A percentile compares a stretch with the other conserved stretches of the same genome.
phyloP scores from a whole-genome alignment of 92 coral and sea anemone species.

The Zoanthus gigantus region DNA sequence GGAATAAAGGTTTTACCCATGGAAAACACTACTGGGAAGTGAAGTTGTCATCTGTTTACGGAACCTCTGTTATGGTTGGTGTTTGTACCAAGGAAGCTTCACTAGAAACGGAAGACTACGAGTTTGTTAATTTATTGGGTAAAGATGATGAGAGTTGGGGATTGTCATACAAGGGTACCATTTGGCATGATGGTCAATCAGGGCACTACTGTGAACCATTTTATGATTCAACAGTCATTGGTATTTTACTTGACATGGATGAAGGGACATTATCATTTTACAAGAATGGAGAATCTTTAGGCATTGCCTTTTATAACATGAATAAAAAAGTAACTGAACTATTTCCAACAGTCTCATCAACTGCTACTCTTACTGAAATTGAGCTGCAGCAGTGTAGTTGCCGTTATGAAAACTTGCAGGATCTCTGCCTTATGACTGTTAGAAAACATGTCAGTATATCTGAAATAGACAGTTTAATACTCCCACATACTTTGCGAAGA shows the following conservation, averaged over 20 bases:
- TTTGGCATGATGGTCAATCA: slow-evolving; percentile 87
- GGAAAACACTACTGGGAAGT: slow-evolving; percentile 99
- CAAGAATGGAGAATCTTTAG: slow-evolving; percentile 83
- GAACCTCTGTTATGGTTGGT: slow-evolving; percentile 94
- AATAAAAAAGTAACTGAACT: slow-evolving; percentile 69
- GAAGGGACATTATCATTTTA: slow-evolving; percentile 82
- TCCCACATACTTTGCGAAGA: slow-evolving; percentile 70
- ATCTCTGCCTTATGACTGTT: slow-evolving; percentile 85
- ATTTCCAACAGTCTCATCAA: slow-evolving; percentile 92
- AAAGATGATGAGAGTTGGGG: slow-evolving; percentile 96
- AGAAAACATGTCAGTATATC: slow-evolving; percentile 79
- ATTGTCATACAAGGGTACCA: slow-evolving; percentile 89
- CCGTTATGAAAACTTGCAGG: slow-evolving; percentile 83
- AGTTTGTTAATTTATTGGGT: slow-evolving; percentile 88
- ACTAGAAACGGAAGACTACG: slow-evolving; percentile 79
- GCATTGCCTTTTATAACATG: slow-evolving; percentile 85
- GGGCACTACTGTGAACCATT: slow-evolving; percentile 84
- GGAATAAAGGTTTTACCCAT: slow-evolving; percentile 87
- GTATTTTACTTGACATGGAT: slow-evolving; percentile 93
- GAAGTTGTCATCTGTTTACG: slow-evolving; percentile 86
- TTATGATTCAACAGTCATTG: slow-evolving; percentile 87
- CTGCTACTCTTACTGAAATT: slow-evolving; percentile 91
- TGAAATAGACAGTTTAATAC: slow-evolving; percentile 67
- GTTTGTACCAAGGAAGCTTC: slow-evolving; percentile 84
- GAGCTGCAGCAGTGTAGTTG: slow-evolving; percentile 83